Evolutionary conservation across 2,113 vertebrate genomes (phyloP).

Genomic region (Neodon shergylaensis): DNA sequence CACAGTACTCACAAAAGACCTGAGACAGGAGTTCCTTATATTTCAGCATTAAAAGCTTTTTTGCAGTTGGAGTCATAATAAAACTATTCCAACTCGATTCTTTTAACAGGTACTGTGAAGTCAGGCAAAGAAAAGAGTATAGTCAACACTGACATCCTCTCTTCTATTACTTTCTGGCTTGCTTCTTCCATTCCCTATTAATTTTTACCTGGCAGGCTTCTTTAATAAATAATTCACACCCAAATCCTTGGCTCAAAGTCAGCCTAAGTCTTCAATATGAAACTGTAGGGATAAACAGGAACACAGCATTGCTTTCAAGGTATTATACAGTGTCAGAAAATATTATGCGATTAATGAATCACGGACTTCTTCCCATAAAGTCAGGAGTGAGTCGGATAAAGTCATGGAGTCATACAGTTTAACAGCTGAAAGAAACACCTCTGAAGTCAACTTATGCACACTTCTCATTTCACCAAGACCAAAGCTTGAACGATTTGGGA

Average conservation of each 20-base stretch:
- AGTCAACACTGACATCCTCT: background rate
- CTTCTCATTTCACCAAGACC: conserved; percentile 59
- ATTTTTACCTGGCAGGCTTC: background rate
- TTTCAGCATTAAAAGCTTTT: background rate
- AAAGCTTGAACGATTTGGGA: conserved; percentile 19
- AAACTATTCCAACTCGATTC: background rate
- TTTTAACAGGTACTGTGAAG: background rate
- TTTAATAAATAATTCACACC: background rate
- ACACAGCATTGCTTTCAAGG: conserved; percentile 43
- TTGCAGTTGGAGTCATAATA: background rate
- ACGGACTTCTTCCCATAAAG: conserved; percentile 33
- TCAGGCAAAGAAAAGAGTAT: background rate
- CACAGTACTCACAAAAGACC: background rate
- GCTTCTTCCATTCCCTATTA: background rate
- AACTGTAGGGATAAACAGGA: conserved; percentile 22
- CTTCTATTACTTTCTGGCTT: background rate
- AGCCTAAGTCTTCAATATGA: background rate
- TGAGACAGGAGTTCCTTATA: background rate
- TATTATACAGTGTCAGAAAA: conserved; percentile 55
- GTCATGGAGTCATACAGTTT: conserved; percentile 10
- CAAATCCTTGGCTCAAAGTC: background rate
- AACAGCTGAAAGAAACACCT: conserved; percentile 44
- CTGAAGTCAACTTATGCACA: conserved; percentile 49
- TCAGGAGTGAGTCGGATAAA: conserved; percentile 27
- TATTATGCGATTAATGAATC: conserved; percentile 66